These are phyloP conservation scores for Aspidapion aeneum DNA, from an alignment of 2,888 invertebrate species.

Conservation along the genomic window DNA sequence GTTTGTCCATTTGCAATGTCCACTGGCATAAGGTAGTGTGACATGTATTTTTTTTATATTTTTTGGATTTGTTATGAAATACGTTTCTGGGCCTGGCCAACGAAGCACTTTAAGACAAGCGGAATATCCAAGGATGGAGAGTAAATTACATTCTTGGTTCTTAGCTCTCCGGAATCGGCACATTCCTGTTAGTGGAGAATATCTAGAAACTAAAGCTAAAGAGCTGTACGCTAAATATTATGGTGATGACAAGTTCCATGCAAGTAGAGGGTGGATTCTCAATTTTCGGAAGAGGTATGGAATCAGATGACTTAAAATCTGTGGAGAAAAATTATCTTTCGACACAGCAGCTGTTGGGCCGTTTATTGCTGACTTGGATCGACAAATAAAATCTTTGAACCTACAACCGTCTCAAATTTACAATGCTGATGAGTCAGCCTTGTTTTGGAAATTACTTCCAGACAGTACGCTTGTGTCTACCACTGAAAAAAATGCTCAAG, in stretches of 20 bases:
- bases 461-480: slow-evolving; percentile 22
- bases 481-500: slow-evolving; percentile 24
- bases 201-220: slow-evolving; percentile 19
- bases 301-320: slow-evolving; percentile 24
- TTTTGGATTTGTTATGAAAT: slow-evolving; percentile 10
- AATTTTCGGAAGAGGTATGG: slow-evolving; percentile 27
- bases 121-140: slow-evolving; percentile 14
- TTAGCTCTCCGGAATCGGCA: too few relatives aligned
- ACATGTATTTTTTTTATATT: slow-evolving; percentile 2
- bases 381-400: slow-evolving; percentile 12
- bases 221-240: slow-evolving; percentile 15
- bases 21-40: background rate
- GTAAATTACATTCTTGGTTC: slow-evolving; percentile 9
- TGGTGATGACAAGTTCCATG: slow-evolving; percentile 10
- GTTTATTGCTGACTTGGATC: slow-evolving; percentile 15
- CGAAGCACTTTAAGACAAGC: slow-evolving; percentile 9
- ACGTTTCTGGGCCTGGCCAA: slow-evolving; percentile 10
- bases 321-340: slow-evolving; percentile 28
- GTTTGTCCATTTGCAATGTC: background rate
- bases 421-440: slow-evolving; percentile 27
- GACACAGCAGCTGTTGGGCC: slow-evolving; percentile 21
- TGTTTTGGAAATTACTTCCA: slow-evolving; percentile 26
- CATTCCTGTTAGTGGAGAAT: slow-evolving; percentile 3
- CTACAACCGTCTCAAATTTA: slow-evolving; percentile 23
- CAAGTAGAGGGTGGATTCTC: slow-evolving; percentile 10